phyloP scores from a whole-genome alignment of 2,113 vertebrate species.

The Aphyosemion australe region DNA sequence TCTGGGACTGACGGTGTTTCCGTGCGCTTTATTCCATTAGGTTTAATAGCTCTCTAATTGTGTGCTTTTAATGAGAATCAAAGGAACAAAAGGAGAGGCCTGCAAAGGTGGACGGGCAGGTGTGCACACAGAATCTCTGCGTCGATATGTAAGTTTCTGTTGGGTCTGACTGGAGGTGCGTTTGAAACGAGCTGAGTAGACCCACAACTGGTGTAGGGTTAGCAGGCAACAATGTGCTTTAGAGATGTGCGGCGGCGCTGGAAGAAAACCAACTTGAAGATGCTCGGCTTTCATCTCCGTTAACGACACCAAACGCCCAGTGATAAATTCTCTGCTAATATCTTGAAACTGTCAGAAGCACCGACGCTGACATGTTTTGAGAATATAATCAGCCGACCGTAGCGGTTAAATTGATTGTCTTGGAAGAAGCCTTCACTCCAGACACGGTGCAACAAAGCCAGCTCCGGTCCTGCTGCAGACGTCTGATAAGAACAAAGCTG shows the following conservation, averaged over 20 bases:
- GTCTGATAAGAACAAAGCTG: slow-evolving; percentile 42
- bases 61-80: slow-evolving; percentile 67
- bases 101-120: slow-evolving; percentile 15
- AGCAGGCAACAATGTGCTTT: no score
- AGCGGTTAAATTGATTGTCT: slow-evolving; percentile 22
- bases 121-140: neutral
- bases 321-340: neutral
- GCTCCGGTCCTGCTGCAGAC: slow-evolving; percentile 9
- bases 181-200: neutral
- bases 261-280: no score
- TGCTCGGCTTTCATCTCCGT: neutral
- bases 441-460: slow-evolving; percentile 21
- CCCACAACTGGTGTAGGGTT: no score
- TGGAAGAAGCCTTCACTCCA: neutral
- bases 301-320: no score
- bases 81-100: slow-evolving; percentile 20
- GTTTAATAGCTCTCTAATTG: slow-evolving; percentile 73
- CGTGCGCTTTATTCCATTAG: slow-evolving; percentile 69
- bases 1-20: slow-evolving; percentile 69
- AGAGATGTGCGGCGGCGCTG: no score
- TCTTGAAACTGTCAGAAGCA: slow-evolving; percentile 22
- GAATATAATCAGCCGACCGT: slow-evolving; percentile 2
- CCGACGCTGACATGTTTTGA: slow-evolving; percentile 13
- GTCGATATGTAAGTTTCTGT: neutral
- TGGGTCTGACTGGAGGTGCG: neutral